Percentiles rank a stretch among this genome's conserved stretches.
Conservation (phyloP, 2,797 vertebrate genomes). For the Alosa sapidissima region DNA sequence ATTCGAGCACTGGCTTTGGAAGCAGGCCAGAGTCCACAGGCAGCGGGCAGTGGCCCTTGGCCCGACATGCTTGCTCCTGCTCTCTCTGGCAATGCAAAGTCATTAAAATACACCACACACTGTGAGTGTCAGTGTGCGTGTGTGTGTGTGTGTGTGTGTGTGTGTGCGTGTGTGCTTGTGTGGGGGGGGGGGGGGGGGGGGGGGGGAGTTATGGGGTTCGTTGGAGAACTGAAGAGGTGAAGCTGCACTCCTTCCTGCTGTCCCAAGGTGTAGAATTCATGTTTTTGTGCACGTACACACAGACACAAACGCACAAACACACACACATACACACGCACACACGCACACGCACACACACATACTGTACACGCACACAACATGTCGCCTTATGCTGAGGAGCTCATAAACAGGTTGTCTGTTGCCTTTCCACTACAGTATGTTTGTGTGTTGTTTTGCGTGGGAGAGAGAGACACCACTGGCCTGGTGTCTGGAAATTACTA, state of each 20-base stretch:
- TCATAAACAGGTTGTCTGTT: background rate
- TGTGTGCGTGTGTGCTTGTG: background rate
- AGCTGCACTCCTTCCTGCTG: conserved; percentile 15
- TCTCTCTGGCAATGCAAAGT: conserved; percentile 1
- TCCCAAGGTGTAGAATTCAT: background rate
- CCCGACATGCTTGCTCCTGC: background rate
- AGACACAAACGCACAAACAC: background rate
- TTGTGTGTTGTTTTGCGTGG: background rate
- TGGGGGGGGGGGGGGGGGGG: background rate
- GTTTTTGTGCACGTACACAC: background rate
- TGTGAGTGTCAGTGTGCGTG: background rate
- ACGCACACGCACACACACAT: background rate
- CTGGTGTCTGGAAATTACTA: background rate
- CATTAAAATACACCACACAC: conserved; percentile 5
- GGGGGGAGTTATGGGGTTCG: background rate
- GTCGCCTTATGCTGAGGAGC: background rate
- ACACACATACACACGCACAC: background rate
- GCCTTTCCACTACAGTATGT: background rate
- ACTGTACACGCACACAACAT: background rate
- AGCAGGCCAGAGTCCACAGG: background rate
- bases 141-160: background rate
- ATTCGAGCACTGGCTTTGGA: background rate
- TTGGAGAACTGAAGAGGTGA: background rate
- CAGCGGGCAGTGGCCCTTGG: background rate
- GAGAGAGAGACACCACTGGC: background rate